These are phyloP conservation scores for Molossus alvarezi DNA, from an alignment of 2,797 vertebrate genomes.

Conservation along the genomic window DNA sequence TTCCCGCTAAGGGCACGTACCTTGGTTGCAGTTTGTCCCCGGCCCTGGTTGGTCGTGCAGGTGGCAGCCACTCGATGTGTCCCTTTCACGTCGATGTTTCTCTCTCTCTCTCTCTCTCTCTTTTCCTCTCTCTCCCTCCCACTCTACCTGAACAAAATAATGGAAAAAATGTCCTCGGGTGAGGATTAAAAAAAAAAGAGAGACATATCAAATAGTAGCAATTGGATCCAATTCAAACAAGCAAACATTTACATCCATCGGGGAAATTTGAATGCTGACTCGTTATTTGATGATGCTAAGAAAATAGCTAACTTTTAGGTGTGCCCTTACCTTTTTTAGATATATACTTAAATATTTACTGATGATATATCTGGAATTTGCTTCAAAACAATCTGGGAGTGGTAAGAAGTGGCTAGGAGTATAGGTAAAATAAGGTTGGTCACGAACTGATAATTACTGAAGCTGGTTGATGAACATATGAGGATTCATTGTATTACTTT, in stretches of 20 bases:
- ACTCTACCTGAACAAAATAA: too few relatives aligned
- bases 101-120: too few relatives aligned
- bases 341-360: constrained; percentile 22
- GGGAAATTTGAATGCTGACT: background rate
- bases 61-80: too few relatives aligned
- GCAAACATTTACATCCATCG: background rate
- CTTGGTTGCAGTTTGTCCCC: too few relatives aligned
- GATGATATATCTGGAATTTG: background rate
- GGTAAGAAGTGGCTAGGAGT: background rate
- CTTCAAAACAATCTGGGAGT: background rate
- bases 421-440: background rate
- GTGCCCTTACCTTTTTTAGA: background rate
- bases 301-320: background rate
- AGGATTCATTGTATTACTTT: background rate
- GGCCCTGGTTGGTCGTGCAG: too few relatives aligned
- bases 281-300: background rate
- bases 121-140: too few relatives aligned
- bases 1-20: too few relatives aligned
- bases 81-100: too few relatives aligned
- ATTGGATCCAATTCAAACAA: background rate
- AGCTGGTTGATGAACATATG: background rate
- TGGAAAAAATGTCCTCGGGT: too few relatives aligned
- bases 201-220: background rate
- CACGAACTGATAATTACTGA: background rate
- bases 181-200: too few relatives aligned